These are phyloP conservation scores for Petrosia ficiformis DNA, from an alignment of 37 sponge, comb jelly and placozoan genomes.

Conservation along the genomic window DNA sequence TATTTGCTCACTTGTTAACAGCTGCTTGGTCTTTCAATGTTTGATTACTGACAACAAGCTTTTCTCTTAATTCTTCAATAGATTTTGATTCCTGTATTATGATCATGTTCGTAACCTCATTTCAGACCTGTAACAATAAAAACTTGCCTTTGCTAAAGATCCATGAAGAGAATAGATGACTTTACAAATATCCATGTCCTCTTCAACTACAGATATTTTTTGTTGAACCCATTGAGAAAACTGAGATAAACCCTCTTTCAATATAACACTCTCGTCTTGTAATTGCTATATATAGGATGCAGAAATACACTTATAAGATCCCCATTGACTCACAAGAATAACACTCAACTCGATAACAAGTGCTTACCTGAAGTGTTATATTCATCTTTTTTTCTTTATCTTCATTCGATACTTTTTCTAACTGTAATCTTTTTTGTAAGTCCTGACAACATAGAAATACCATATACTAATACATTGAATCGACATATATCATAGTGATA, in stretches of 20 bases:
- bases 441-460: no score
- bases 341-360: no score
- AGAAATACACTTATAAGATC: background rate
- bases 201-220: slow-evolving; percentile 40
- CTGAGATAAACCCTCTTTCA: slow-evolving; percentile 24
- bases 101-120: background rate
- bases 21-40: no score
- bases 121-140: background rate
- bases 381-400: background rate
- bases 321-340: background rate
- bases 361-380: background rate
- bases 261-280: slow-evolving; percentile 25
- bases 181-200: slow-evolving; percentile 62
- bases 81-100: slow-evolving; percentile 20
- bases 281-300: slow-evolving; percentile 5
- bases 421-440: no score
- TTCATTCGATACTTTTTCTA: background rate
- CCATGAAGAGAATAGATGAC: slow-evolving; percentile 69
- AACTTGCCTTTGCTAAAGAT: slow-evolving; percentile 60
- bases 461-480: background rate
- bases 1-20: no score
- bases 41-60: no score
- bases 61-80: slow-evolving; percentile 22
- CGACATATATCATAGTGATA: background rate
- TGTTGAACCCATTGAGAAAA: slow-evolving; percentile 36